Conservation (phyloP, 2,113 vertebrate species). For the Meriones unguiculatus region DNA sequence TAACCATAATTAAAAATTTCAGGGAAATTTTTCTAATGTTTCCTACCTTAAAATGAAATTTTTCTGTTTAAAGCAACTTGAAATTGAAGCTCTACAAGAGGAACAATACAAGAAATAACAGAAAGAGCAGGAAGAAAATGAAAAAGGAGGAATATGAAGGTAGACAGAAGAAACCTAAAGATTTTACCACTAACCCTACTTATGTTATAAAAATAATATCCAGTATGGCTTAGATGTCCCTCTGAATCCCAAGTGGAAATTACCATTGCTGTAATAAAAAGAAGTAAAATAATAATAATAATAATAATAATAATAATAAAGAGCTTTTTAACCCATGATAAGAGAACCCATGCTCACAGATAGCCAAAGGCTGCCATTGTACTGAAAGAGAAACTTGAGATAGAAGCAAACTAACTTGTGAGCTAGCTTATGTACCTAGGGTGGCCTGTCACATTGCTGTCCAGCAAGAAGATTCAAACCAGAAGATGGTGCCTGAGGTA, state of each 20-base stretch:
- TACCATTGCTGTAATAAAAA: neutral
- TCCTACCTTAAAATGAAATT: neutral
- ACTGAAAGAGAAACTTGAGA: neutral
- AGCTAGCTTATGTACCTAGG: neutral
- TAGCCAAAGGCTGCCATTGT: too few relatives aligned
- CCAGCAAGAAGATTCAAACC: neutral
- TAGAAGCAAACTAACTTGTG: neutral
- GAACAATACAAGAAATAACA: neutral
- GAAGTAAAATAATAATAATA: too few relatives aligned
- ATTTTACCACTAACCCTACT: fast-evolving
- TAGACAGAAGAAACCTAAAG: neutral
- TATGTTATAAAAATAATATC: neutral
- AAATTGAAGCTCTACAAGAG: neutral
- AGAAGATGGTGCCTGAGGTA: neutral
- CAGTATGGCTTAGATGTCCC: neutral
- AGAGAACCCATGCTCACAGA: fast-evolving
- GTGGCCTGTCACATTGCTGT: too few relatives aligned
- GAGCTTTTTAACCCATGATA: neutral
- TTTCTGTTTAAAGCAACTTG: neutral
- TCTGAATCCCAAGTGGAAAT: neutral
- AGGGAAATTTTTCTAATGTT: neutral
- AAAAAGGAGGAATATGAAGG: neutral
- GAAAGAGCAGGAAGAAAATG: neutral
- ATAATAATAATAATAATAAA: too few relatives aligned
- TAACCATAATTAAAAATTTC: neutral